Conservation (phyloP, 2,888 invertebrate genomes). For the Coecobrya sp. region DNA sequence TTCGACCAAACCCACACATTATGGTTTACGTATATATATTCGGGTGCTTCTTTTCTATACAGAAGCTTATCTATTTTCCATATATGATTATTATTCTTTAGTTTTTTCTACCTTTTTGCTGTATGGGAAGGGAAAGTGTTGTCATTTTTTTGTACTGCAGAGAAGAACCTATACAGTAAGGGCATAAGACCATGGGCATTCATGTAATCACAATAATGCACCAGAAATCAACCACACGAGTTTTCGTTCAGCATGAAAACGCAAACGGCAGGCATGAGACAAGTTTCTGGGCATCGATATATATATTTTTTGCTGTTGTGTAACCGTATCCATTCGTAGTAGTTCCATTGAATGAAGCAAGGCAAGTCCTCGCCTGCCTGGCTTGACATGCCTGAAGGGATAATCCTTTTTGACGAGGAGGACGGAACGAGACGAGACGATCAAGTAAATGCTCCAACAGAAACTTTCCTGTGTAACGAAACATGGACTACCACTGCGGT, state of each 20-base stretch:
- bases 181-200: background rate
- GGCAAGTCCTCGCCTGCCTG: slow-evolving; percentile 2
- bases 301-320: background rate
- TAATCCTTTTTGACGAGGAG: slow-evolving; percentile 35
- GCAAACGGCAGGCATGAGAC: background rate
- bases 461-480: background rate
- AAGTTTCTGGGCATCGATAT: no score
- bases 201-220: background rate
- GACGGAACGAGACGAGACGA: background rate
- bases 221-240: background rate
- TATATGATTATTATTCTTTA: background rate
- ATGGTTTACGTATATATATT: no score
- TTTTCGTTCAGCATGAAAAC: background rate
- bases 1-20: no score
- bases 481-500: background rate
- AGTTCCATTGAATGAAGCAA: background rate
- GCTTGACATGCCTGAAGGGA: slow-evolving; percentile 31
- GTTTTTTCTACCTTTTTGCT: background rate
- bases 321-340: slow-evolving; percentile 17
- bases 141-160: background rate
- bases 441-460: background rate
- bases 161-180: background rate
- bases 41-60: background rate
- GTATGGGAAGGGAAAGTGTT: background rate
- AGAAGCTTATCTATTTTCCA: background rate